phyloP scores from a whole-genome alignment of 2,888 invertebrate species.

The Cynaeus angustus region DNA sequence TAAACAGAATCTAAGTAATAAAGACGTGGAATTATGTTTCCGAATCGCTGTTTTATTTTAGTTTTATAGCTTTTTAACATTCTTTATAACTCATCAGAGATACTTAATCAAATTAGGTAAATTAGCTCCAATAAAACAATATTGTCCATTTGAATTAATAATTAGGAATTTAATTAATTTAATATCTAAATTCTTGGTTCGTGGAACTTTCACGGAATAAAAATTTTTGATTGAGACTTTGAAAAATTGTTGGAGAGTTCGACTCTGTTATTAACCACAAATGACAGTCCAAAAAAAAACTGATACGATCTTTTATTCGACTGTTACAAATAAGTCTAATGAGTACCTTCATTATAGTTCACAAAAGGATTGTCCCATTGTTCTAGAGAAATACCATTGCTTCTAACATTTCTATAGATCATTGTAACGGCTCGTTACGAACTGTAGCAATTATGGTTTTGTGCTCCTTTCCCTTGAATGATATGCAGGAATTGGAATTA shows the following conservation, averaged over 20 bases:
- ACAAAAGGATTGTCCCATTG: constrained; percentile 15
- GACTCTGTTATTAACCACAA: no score
- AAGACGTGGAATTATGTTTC: constrained; percentile 12
- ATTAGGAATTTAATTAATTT: constrained; percentile 18
- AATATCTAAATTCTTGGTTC: no score
- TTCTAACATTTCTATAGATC: not conserved
- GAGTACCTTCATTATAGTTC: constrained; percentile 9
- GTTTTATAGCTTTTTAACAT: constrained; percentile 32
- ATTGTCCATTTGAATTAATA: constrained; percentile 27
- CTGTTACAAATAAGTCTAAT: constrained; percentile 5
- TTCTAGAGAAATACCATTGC: constrained; percentile 2
- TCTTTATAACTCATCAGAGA: constrained; percentile 13
- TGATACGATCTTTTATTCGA: not conserved
- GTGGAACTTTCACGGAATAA: not conserved
- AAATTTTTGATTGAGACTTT: no score
- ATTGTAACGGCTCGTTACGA: constrained; percentile 9
- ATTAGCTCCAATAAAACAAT: constrained; percentile 16
- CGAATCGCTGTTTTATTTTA: constrained; percentile 17
- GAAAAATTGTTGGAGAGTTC: no score
- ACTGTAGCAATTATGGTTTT: constrained; percentile 5
- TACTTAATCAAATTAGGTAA: constrained; percentile 20
- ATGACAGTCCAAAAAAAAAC: no score
- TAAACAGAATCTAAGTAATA: constrained; percentile 1
- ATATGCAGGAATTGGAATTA: no score
- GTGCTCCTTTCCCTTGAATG: not conserved